Evolutionary conservation across 1,140 invertebrate genomes (phyloP).

Genomic region (Apis cerana): DNA sequence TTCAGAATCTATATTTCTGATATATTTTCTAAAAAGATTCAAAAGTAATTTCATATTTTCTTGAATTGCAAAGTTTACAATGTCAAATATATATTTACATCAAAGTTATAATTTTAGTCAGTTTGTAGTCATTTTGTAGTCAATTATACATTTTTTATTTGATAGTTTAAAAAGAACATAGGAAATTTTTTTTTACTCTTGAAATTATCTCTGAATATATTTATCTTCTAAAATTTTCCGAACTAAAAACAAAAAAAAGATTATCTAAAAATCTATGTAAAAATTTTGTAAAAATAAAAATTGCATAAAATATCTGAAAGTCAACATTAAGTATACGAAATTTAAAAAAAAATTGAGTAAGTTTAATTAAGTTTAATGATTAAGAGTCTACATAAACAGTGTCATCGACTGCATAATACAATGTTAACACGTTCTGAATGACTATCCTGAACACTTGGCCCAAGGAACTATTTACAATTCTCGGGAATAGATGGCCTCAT

Average conservation of each 20-base stretch:
- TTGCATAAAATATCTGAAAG: background rate
- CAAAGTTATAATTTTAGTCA: too few species aligned
- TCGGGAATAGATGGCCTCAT: slow-evolving; percentile 49
- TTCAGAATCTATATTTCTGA: too few species aligned
- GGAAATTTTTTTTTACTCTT: too few species aligned
- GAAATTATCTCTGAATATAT: too few species aligned
- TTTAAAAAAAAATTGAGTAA: background rate
- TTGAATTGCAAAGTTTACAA: too few species aligned
- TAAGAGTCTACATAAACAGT: background rate
- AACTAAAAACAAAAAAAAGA: background rate
- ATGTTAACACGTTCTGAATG: slow-evolving; percentile 6
- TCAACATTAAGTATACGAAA: background rate
- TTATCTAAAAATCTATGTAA: background rate
- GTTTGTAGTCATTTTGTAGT: too few species aligned
- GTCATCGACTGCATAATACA: background rate
- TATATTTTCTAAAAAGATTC: too few species aligned
- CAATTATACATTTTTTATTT: too few species aligned
- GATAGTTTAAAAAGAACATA: too few species aligned
- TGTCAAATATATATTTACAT: too few species aligned
- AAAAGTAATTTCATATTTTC: too few species aligned
- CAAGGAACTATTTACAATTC: slow-evolving; percentile 5
- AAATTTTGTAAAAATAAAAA: background rate
- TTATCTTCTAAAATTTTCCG: background rate
- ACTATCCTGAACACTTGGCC: background rate
- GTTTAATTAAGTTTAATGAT: background rate